Conservation (phyloP, 2,888 invertebrate genomes). For the Synergus gifuensis region DNA sequence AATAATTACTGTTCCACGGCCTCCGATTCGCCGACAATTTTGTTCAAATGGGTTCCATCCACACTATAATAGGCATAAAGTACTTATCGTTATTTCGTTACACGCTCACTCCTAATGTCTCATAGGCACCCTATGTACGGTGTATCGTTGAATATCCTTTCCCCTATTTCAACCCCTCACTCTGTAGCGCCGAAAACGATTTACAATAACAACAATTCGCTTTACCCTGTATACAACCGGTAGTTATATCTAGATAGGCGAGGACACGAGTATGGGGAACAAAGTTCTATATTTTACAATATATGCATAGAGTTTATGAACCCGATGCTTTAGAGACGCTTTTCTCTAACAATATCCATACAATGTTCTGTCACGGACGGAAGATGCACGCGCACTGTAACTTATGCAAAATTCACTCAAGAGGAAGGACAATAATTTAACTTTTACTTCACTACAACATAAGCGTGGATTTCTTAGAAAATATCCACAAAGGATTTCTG, state of each 20-base stretch:
- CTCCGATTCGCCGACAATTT: slow-evolving; percentile 21
- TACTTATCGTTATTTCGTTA: slow-evolving; percentile 38
- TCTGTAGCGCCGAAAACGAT: slow-evolving; percentile 38
- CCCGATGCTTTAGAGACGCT: slow-evolving; percentile 40
- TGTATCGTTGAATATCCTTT: slow-evolving; percentile 3
- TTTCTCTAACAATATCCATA: slow-evolving; percentile 36
- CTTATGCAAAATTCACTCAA: slow-evolving; percentile 34
- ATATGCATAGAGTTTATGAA: slow-evolving; percentile 38
- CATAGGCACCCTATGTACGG: slow-evolving; percentile 30
- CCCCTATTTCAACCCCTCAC: background rate
- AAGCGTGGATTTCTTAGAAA: slow-evolving; percentile 32
- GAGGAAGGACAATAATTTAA: slow-evolving; percentile 37
- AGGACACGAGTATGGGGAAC: slow-evolving; percentile 10
- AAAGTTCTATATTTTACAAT: slow-evolving; percentile 25
- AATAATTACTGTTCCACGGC: slow-evolving; percentile 25
- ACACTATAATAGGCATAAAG: slow-evolving; percentile 36
- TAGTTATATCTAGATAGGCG: slow-evolving; percentile 44
- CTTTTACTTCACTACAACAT: slow-evolving; percentile 15
- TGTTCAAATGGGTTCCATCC: slow-evolving; percentile 29
- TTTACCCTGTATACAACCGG: slow-evolving; percentile 53
- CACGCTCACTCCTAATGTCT: slow-evolving; percentile 40
- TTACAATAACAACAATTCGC: slow-evolving; percentile 42
- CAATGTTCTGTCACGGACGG: slow-evolving; percentile 40
- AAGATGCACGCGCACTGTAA: slow-evolving; percentile 40
- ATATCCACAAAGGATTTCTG: background rate